Evolutionary conservation across 2,888 invertebrate genomes (phyloP), one percentile per base, ranked within the genome.

Genomic region (Drosophila quinaria): DNA sequence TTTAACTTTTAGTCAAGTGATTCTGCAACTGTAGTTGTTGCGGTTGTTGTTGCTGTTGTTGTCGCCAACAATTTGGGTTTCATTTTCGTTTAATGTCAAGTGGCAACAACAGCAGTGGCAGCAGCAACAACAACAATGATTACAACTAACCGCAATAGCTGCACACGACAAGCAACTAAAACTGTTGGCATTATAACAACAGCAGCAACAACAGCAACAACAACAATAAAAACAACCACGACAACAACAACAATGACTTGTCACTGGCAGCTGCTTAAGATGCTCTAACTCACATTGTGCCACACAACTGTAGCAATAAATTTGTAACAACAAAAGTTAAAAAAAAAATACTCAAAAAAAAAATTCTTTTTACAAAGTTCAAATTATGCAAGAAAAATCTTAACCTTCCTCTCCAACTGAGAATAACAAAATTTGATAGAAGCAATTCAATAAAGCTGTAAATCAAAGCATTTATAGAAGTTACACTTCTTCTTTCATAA

Each of bases 61-160:
- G 42, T 65, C 54, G 58, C 79, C 74, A 67, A 72, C 81, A 84
- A 75, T 78, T 86, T 89, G 46, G 84, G 84, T 87, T 89, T 84
- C 87, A 74, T 80, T 84, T 84, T 78, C 85, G 89, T 84, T 89
- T 89, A 87, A 89, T 87, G 89, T 89, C 88, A 87, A 86, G 89
- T 89, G 81, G 64, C 74, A 83, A 52, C 70, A 73, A 58, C 72
- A 71, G 44, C 61, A 69, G 52, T 60, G 68, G 54, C 39, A 63
- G 33, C 52, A 60, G 44, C 44, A 75, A 46, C 42, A 56, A 46
- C 54, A 69, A 61, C 54, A 64, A 66, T 67, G 59, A 50, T 70
- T 80, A 69, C 83, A 82, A 76, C 85, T 71, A 84, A 85, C 87
- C 77, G 84, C 81, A 81, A 89, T 89, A 76, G 89, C 87, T 87